phyloP scores from a whole-genome alignment of 1,140 invertebrate species.

The silkworm (Bombyx mori) region ASM3026992v2 NC_085129.1:10686001-10686500 shows the following conservation, averaged over 20 bases:
- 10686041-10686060: constrained; percentile 67
- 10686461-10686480: no score
- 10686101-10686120: constrained; percentile 65
- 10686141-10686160: constrained; percentile 56
- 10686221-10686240: constrained; percentile 43
- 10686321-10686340: constrained; percentile 34
- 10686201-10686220: constrained; percentile 68
- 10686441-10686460: no score
- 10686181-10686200: constrained; percentile 70
- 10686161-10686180: constrained; percentile 58
- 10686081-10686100: constrained; percentile 25
- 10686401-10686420: no score
- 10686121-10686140: constrained; percentile 68
- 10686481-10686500: no score
- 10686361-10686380: no score
- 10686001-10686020: constrained; percentile 56
- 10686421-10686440: no score
- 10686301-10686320: constrained; percentile 48
- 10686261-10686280: constrained; percentile 29
- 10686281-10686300: constrained; percentile 46
- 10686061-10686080: constrained; percentile 58
- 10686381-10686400: no score
- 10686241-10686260: constrained; percentile 37
- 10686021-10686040: constrained; percentile 53
- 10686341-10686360: constrained; percentile 2